Evolutionary conservation across 2,113 vertebrate genomes (phyloP).

Genomic region (Callocephalon fimbriatum): DNA sequence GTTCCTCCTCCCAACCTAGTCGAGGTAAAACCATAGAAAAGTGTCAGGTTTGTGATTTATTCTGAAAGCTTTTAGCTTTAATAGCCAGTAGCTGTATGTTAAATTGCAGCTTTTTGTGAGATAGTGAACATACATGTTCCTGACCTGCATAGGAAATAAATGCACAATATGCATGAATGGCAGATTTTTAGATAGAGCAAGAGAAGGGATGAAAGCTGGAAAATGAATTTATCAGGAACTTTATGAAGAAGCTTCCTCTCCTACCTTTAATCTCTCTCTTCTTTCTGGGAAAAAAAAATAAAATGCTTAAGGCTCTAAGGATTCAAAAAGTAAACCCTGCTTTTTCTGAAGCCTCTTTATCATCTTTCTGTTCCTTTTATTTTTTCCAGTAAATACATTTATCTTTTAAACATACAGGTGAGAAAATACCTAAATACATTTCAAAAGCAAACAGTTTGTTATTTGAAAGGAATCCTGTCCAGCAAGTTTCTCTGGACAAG

Average conservation of each 20-base stretch:
- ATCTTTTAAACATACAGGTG: neutral
- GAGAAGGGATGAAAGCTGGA: neutral
- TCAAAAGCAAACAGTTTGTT: neutral
- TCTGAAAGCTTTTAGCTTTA: constrained; percentile 58
- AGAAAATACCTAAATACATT: neutral
- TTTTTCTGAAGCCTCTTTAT: neutral
- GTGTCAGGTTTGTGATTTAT: constrained; percentile 49
- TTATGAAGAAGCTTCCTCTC: neutral
- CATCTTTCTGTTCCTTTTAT: neutral
- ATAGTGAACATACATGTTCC: constrained; percentile 11
- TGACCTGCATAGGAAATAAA: constrained; percentile 45
- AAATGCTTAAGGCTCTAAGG: neutral
- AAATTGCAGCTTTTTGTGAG: constrained; percentile 55
- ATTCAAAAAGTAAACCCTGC: neutral
- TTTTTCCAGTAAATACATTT: neutral
- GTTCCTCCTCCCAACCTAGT: neutral
- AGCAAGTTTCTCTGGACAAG: neutral
- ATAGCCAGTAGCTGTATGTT: constrained; percentile 19
- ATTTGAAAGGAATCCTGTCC: neutral
- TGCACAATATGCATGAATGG: neutral
- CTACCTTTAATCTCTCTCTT: neutral
- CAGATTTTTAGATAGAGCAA: neutral
- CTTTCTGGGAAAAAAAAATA: neutral
- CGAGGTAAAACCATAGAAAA: constrained; percentile 35
- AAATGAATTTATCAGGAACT: neutral